These are phyloP conservation scores for Mesorhabditis sp. DNA, from an alignment of 2,888 invertebrate species.

Conservation along the genomic window DNA sequence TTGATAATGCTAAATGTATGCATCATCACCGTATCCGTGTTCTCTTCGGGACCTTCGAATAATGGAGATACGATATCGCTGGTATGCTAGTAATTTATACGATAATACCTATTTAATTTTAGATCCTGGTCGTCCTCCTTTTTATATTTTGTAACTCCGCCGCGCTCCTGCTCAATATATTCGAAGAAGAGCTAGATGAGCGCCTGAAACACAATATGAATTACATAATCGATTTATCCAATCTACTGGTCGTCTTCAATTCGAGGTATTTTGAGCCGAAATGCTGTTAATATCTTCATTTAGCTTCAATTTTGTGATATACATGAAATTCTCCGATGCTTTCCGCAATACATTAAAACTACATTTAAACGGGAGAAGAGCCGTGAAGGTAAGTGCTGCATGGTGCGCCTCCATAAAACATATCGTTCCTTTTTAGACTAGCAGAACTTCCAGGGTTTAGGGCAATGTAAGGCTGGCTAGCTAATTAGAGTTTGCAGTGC, in stretches of 20 bases:
- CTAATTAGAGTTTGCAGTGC: too few species aligned
- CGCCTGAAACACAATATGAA: constrained; percentile 44
- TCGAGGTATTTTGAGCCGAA: constrained; percentile 30
- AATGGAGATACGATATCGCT: too few species aligned
- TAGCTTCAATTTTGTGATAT: constrained; percentile 56
- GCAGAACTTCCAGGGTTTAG: too few species aligned
- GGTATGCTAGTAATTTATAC: too few species aligned
- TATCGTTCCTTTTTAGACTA: too few species aligned
- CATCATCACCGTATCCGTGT: constrained; percentile 31
- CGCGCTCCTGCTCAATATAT: constrained; percentile 54
- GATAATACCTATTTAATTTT: not conserved
- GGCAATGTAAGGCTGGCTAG: too few species aligned
- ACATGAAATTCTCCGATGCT: constrained; percentile 50
- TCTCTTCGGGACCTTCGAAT: too few species aligned
- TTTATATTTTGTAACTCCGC: constrained; percentile 56
- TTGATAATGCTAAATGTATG: constrained; percentile 49
- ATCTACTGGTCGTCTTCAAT: constrained; percentile 57
- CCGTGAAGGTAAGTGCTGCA: constrained; percentile 13
- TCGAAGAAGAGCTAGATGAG: constrained; percentile 43
- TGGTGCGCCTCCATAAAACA: too few species aligned
- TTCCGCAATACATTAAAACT: constrained; percentile 45
- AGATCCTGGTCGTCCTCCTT: constrained; percentile 55
- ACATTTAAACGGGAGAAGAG: constrained; percentile 31
- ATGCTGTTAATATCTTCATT: constrained; percentile 7
- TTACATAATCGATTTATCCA: constrained; percentile 56